Evolutionary conservation across 2,113 vertebrate species (phyloP), one percentile per base, ranked within the genome.

Genomic region (Pomatostomus ruficeps): DNA sequence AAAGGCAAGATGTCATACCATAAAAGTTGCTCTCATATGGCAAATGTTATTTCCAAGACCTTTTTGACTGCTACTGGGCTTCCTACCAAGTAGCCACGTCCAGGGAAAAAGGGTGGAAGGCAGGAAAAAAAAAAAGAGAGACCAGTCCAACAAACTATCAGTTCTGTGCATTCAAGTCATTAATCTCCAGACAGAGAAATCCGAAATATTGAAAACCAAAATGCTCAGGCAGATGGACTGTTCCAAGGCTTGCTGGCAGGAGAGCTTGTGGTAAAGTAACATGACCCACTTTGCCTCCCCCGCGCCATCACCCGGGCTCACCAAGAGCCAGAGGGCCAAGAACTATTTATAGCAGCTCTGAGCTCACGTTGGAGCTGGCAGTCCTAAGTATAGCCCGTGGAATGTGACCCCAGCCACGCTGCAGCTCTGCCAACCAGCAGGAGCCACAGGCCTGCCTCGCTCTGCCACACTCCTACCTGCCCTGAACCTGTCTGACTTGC

Each of bases 351-450:
- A 97, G 95, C 78, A 93, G 66, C 91, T 84, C 68, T 87, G 87
- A 96, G 91, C 93, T 95, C 95, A 91, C 55, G 66, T 83, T 91
- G 94, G 93, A 98, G 96, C 82, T 95, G 88, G 90, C 94, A 97
- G 89, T 29, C 91, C 97, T 97, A 98, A 97, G 94, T 97, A 98
- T 96, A 98, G 97, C 79, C 33, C 6, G 2, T 76, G 85, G 63
- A 95, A 96, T 93, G 87, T 86, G 88, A 96, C 74, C 62, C 92
- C 70, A 95, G 93, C 71, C 86, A 86, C 17, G 63, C 71, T 85
- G 93, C 78, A 87, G 76, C 91, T 83, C 35, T 2, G 22, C 73
- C 52, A 93, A 23, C 28, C 72, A 82, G 79, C 85, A 92, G 52
- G 24, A 94, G 48, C 85, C 63, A 62, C 78, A 70, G 3, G 40